Base-by-base conservation (phyloP, 2,797 vertebrate species). In the Crypturellus tataupa region DNA sequence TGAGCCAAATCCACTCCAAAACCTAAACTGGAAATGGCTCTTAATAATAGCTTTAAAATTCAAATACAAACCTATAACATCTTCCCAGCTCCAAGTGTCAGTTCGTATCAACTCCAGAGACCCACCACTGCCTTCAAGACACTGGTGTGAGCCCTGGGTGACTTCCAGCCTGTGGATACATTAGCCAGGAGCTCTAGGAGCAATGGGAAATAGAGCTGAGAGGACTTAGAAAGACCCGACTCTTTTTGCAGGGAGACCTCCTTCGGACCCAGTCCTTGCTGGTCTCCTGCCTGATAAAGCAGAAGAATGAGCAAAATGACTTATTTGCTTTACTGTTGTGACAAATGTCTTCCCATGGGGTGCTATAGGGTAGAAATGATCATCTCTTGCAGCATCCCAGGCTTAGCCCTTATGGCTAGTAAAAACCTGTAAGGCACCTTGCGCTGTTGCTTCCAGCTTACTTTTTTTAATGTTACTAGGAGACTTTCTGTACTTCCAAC, bases 331-430 rank as follows among this genome's bases (percentile, higher is more conserved):
- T 33, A 7, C 10, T 75, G 3, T 31, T 90, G 18, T 18, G 68
- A 5, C 31, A 90, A 64, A 10, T 17, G 5, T 2, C 70, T 8
- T 72, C 18, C 20, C 18, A 58, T 12, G 47, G 18, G 85, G 9
- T 25, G 24, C 24, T 62, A 21, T 60, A 35, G 29, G 27, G 14
- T 73, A 23, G 17, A 83, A 80, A 65, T 15, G 58, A 46, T 46
- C 23, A 18, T 69, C 63, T 85, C 9, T 55, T 72, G 59, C 14
- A 72, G 16, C 40, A n/a, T 72, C 24, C 33, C 25, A 13, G 0
- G 0, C 24, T 12, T 51, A 62, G 9, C 59, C 33, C 27, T 49
- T 16, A 47, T 0, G 1, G 18, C 6, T 72, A 29, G 27, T 31
- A 72, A 58, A 80, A 79, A 31, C 11, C 6, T 5, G 0, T 7